Percentiles rank a stretch among this genome's conserved stretches.
Conservation (phyloP, 2,113 vertebrate genomes). For the Leucopsar rothschildi region DNA sequence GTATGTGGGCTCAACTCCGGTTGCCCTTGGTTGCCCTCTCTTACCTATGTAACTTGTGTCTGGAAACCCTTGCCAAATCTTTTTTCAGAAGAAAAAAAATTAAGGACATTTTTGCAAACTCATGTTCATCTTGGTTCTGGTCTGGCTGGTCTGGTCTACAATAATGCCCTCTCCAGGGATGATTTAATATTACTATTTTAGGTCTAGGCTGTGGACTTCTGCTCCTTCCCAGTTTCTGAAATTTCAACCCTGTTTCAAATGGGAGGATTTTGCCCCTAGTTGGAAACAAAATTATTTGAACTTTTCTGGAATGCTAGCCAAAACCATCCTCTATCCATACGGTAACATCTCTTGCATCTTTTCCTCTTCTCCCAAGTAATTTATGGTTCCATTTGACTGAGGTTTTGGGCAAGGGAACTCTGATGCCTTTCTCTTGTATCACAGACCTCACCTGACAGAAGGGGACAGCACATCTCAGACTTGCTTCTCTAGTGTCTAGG, state of each 20-base stretch:
- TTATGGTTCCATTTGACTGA: not conserved
- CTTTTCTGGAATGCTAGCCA: not conserved
- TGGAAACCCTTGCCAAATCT: constrained; percentile 12
- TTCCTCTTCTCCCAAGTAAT: not conserved
- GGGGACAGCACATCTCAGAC: not conserved
- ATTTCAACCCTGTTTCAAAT: not conserved
- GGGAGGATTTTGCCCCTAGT: not conserved
- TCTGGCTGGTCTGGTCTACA: not conserved
- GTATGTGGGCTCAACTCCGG: constrained; percentile 40
- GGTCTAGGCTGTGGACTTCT: not conserved
- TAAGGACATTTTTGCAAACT: constrained; percentile 37
- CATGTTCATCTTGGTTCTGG: constrained; percentile 23
- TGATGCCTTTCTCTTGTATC: not conserved
- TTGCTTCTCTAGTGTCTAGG: not conserved
- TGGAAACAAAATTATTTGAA: not conserved
- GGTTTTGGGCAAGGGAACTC: not conserved
- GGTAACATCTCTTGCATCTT: not conserved
- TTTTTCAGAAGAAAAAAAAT: not conserved
- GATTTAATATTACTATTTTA: not conserved
- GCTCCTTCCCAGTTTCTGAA: not conserved
- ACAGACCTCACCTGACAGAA: not conserved
- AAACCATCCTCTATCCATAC: not conserved
- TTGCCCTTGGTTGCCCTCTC: constrained; percentile 60
- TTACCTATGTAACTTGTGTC: constrained; percentile 49
- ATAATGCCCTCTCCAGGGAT: not conserved